Evolutionary conservation across 2,113 vertebrate species (phyloP), one percentile per base, ranked within the genome.

Genomic region (Oncorhynchus gorbuscha): DNA sequence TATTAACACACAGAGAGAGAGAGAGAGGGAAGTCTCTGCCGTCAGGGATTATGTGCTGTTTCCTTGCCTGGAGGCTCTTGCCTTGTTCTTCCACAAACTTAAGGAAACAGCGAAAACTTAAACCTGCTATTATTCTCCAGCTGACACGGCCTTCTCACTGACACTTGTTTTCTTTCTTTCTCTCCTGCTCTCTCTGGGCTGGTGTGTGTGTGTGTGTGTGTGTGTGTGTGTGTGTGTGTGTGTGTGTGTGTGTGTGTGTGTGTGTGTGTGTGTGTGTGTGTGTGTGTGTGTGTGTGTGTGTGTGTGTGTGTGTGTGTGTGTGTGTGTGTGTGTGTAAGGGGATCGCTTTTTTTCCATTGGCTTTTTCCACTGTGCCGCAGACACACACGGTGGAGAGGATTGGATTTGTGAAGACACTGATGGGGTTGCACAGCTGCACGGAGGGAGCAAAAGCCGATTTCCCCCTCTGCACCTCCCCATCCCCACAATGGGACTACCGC

Each of bases 31-130:
- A 89, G 78, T 94, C 93, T 94, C 92, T 91, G 90, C 82, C 92
- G 87, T 90, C 93, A 95, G 93, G 95, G 94, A 96, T 96, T 96
- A 94, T 95, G 94, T 92, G 90, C 92, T 91, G 89, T 96, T 97
- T 96, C 93, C 95, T 95, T 85, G 90, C 90, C 93, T 91, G 73
- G 90, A 92, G 83, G 92, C 92, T 92, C 84, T 80, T 65, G 71
- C 51, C 81, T 91, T 92, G 92, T 94, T 92, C 89, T 90, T 91
- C 90, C 84, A 91, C 93, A 83, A 93, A 92, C 88, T 88, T 32
- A 76, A 87, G 88, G 85, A 86, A 92, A 91, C 45, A 80, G 84
- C 83, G 75, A 84, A 91, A 93, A 92, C 87, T 89, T 90, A 82
- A 91, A 93, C 85, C 91, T 91, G 89, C 84, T 83, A 11, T 45